Base-by-base conservation (phyloP, 2,113 vertebrate species). In the Bucco capensis region DNA sequence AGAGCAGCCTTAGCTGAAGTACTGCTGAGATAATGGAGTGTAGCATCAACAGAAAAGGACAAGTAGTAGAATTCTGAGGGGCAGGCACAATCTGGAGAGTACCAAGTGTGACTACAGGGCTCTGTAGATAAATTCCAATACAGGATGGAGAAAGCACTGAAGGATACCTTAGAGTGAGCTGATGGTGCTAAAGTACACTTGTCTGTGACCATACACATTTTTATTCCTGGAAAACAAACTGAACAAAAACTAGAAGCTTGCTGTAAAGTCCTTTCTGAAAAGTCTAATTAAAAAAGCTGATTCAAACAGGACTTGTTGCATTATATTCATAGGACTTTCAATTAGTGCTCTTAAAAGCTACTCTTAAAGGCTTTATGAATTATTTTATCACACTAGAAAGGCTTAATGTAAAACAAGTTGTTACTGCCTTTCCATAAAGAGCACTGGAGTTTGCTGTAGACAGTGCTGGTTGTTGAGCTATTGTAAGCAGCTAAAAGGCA, bases 101-200 rank as follows among this genome's bases (percentile, higher is more conserved):
- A 38, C 14, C 50, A 71, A 50, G 35, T 0, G 0, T 33, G 27
- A 35, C 24, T 12, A 0, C 21, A 71, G 21, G 7, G 15, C 33
- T 56, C 35, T 66, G 44, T 23, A 75, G 38, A 10, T 6, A 30
- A 60, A 14, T 9, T 49, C 24, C 33, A 28, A 24, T 17, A 5
- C 5, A 54, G 46, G 30, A 35, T 15, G 31, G 27, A 46, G 54
- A 47, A 61, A 60, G 17, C 33, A 56, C 18, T 9, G 6, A 38
- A 28, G 31, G 28, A 30, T 31, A 14, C 22, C 18, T 14, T 11
- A 28, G n/a, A 38, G 40, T 10, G 12, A 47, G 38, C 25, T 11
- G 24, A 60, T 9, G 31, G 9, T 35, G 25, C 25, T 70, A 25
- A 51, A 18, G 3, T 33, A 14, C 8, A 22, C 12, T 46, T 67